A percentile compares a stretch with the other conserved stretches of the same genome.
Evolutionary conservation across 1,140 invertebrate species (phyloP).

Genomic region (Acyrthosiphon pisum): DNA sequence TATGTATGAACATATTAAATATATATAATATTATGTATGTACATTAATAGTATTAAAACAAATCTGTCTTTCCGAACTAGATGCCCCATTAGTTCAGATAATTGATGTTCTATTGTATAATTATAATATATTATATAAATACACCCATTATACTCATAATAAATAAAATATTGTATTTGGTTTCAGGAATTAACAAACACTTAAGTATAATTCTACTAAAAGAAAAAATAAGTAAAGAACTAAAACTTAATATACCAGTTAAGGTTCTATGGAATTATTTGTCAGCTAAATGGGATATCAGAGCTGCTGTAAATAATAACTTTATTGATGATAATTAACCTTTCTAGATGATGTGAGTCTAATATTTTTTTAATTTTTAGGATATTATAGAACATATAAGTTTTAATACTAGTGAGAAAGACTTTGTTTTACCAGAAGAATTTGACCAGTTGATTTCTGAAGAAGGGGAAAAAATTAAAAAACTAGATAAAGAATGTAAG

Average conservation of each 20-base stretch:
- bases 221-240: background rate
- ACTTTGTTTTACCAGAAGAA: constrained; percentile 13
- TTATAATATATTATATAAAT: too few relatives aligned
- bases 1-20: too few relatives aligned
- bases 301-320: background rate
- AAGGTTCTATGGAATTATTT: background rate
- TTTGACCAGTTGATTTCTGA: background rate
- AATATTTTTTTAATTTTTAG: background rate
- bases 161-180: background rate
- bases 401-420: background rate
- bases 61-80: too few relatives aligned
- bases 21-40: too few relatives aligned
- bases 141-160: too few relatives aligned
- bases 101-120: too few relatives aligned
- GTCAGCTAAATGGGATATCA: too few relatives aligned
- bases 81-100: too few relatives aligned
- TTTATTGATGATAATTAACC: background rate
- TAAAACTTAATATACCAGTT: background rate
- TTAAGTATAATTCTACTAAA: background rate
- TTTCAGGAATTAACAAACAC: constrained; percentile 32
- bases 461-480: constrained; percentile 20
- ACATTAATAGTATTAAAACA: too few relatives aligned
- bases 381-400: background rate
- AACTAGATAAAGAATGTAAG: constrained; percentile 8
- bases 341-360: background rate